Evolutionary conservation across 2,888 invertebrate genomes (phyloP).

Genomic region (Drosophila nr. medialis): DNA sequence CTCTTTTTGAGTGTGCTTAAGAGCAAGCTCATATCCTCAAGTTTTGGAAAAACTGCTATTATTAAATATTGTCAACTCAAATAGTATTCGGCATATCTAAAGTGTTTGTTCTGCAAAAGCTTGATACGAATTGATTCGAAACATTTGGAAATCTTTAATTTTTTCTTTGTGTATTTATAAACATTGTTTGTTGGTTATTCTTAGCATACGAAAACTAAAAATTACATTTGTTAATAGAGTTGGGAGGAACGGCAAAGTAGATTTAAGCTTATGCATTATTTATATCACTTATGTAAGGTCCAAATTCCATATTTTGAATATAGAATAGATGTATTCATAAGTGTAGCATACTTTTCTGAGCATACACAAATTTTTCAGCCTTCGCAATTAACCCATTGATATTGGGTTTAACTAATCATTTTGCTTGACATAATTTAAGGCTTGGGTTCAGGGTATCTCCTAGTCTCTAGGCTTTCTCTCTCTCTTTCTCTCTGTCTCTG

Average conservation of each 20-base stretch:
- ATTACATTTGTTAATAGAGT: neutral
- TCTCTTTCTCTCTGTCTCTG: neutral
- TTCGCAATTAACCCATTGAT: neutral
- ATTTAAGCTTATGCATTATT: neutral
- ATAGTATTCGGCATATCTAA: neutral
- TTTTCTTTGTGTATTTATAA: neutral
- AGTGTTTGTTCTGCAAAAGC: neutral
- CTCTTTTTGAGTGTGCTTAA: neutral
- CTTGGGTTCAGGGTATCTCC: neutral
- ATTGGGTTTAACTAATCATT: neutral
- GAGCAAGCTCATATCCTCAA: neutral
- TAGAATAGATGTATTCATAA: neutral
- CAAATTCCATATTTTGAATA: neutral
- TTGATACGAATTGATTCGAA: neutral
- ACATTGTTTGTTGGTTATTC: neutral
- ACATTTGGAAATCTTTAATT: neutral
- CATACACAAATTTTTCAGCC: neutral
- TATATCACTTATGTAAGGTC: neutral
- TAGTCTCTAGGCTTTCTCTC: neutral
- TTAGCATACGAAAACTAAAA: neutral
- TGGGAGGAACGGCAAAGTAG: neutral
- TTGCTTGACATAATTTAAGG: neutral
- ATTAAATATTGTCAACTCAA: constrained; percentile 10
- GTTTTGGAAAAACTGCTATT: constrained; percentile 3
- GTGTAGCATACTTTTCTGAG: constrained; percentile 8